phyloP scores from a whole-genome alignment of 1,140 invertebrate species.

The Marisa cornuarietis region DNA sequence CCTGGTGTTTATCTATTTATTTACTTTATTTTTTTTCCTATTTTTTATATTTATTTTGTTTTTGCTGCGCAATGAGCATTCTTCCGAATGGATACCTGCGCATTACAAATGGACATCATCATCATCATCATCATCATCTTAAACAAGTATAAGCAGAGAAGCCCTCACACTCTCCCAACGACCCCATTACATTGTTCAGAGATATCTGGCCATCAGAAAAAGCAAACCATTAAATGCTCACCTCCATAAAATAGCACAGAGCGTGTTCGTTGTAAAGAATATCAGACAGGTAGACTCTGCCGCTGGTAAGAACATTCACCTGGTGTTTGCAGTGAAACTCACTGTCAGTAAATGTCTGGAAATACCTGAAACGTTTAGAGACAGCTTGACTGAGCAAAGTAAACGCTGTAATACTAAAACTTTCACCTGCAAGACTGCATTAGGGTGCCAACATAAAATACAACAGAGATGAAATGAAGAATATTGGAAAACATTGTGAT shows the following conservation, averaged over 20 bases:
- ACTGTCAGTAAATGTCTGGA: slow-evolving; percentile 75
- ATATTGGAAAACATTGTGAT: too few species aligned
- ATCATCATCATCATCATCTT: too few species aligned
- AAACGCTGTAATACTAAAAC: not conserved
- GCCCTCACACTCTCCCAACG: too few species aligned
- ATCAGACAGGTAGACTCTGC: slow-evolving; percentile 81
- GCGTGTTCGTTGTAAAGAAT: slow-evolving; percentile 89
- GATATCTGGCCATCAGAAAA: slow-evolving; percentile 1
- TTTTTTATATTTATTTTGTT: too few species aligned
- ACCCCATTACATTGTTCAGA: too few species aligned
- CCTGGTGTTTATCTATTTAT: too few species aligned
- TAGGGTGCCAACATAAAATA: not conserved
- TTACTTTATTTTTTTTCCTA: too few species aligned
- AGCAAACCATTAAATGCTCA: slow-evolving; percentile 46
- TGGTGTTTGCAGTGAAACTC: slow-evolving; percentile 90
- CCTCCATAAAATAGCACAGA: slow-evolving; percentile 93
- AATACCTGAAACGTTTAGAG: slow-evolving; percentile 65
- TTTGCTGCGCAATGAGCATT: too few species aligned
- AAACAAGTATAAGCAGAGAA: too few species aligned
- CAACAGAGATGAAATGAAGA: not conserved
- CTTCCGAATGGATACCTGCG: too few species aligned
- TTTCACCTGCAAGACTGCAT: too few species aligned
- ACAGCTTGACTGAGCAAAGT: not conserved
- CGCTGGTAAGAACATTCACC: slow-evolving; percentile 85
- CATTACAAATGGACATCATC: too few species aligned